Base-by-base conservation (phyloP, 2,888 invertebrate species). In the Artemia sinica region DNA sequence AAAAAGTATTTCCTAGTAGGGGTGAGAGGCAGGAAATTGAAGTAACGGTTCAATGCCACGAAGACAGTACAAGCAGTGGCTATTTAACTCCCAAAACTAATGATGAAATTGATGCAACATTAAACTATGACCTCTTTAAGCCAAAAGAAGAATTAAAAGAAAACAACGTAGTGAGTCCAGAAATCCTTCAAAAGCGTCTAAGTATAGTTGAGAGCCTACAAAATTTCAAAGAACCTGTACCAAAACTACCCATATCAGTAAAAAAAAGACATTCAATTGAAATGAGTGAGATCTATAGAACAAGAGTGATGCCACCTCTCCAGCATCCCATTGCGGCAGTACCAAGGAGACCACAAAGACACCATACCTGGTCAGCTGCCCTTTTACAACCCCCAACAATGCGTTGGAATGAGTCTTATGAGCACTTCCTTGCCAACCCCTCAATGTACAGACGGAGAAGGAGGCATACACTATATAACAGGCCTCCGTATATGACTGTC, bases 41-140 rank as follows among this genome's bases (percentile, higher is more conserved):
- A 58, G 63, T 58, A 58, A 58, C n/a, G n/a, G 63, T 28, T 58
- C 14, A 58, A 58, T 58, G 63, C 63, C 13, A 49, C 50, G 52
- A 50, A 48, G 67, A 67, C 5, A 67, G 50, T 49, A 67, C 67
- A 18, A 67, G 67, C 67, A 67, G 63, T n/a, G 50, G 67, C 2
- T 67, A 67, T 12, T 50, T 67, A n/a, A 67, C 67, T 5, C 67
- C 67, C 28, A 67, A 65, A n/a, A 50, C 50, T 1, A 51, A 67
- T 49, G 66, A 66, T 41, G 63, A 58, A 58, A 8, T 58, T 18
- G 63, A 58, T 11, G 63, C 63, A 28, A 58, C 63, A 28, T 28
- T 58, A 28, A 58, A 58, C 63, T 58, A 18, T 28, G 63, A 58
- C 28, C 28, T 58, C 14, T 58, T 58, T 9, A 58, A 58, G 12